Conservation (phyloP, 2,888 invertebrate genomes). For the Sisyra terminalis region DNA sequence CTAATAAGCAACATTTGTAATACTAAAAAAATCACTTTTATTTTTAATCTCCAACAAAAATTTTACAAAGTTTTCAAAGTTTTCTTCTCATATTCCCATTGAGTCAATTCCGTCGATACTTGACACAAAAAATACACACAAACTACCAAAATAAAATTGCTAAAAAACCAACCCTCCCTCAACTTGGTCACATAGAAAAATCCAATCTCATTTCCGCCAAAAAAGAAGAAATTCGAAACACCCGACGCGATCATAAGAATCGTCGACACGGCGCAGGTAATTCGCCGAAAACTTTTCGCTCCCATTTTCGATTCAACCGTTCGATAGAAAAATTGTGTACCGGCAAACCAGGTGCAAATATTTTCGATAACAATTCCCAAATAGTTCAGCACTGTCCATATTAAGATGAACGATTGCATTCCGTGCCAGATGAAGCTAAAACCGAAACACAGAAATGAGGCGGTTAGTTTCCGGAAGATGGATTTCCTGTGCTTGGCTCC, state of each 20-base stretch:
- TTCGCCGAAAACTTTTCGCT: constrained; percentile 32
- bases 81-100: constrained; percentile 16
- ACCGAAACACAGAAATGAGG: constrained; percentile 58
- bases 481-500: constrained; percentile 23
- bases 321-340: constrained; percentile 27
- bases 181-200: constrained; percentile 48
- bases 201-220: constrained; percentile 59
- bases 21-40: too few species aligned
- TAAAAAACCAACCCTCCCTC: constrained; percentile 27
- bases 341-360: constrained; percentile 32
- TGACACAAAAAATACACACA: constrained; percentile 38
- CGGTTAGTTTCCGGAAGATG: constrained; percentile 39
- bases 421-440: constrained; percentile 92
- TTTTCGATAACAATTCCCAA: constrained; percentile 60
- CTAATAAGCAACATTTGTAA: too few species aligned
- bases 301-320: constrained; percentile 25
- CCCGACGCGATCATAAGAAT: constrained; percentile 66
- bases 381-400: constrained; percentile 83
- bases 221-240: constrained; percentile 77
- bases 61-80: neutral
- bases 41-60: too few species aligned
- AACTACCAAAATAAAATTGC: constrained; percentile 22
- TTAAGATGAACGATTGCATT: constrained; percentile 51
- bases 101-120: constrained; percentile 32
- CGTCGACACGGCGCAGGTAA: constrained; percentile 49